These are phyloP conservation scores for Erythrolamprus reginae DNA, from an alignment of 2,113 vertebrate genomes.

Conservation along the genomic window DNA sequence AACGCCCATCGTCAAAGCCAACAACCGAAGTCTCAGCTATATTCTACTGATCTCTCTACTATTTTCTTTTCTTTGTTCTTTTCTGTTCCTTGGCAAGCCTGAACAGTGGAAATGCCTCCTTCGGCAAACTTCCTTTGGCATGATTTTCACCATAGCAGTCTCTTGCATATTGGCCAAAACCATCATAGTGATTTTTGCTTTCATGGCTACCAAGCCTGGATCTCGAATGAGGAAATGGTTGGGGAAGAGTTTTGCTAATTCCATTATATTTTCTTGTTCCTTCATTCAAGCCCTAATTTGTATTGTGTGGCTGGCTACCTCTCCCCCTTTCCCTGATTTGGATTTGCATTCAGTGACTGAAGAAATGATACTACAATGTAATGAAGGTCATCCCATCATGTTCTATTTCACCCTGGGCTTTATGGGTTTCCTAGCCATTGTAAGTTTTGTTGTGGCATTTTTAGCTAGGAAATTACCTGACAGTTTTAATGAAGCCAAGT, in stretches of 20 bases:
- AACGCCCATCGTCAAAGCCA: background rate
- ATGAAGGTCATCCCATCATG: background rate
- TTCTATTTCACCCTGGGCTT: background rate
- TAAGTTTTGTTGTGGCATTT: background rate
- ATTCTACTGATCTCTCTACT: background rate
- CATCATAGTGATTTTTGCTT: background rate
- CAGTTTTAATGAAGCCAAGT: background rate
- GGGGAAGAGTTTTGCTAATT: background rate
- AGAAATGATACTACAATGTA: background rate
- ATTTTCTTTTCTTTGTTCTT: background rate
- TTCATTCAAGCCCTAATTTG: background rate
- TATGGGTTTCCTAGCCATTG: background rate
- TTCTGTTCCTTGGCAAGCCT: background rate
- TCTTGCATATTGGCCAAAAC: background rate
- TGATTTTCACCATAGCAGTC: background rate
- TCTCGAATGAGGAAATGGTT: background rate
- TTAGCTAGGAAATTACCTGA: background rate
- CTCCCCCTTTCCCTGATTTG: background rate
- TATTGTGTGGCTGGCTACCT: background rate
- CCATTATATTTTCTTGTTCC: background rate
- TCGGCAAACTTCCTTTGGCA: background rate
- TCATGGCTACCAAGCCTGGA: background rate
- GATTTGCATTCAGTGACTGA: background rate
- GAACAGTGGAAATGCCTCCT: background rate
- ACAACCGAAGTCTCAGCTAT: background rate